phyloP scores from a whole-genome alignment of 2,888 invertebrate genomes.

The Holacanthella duospinosa region DNA sequence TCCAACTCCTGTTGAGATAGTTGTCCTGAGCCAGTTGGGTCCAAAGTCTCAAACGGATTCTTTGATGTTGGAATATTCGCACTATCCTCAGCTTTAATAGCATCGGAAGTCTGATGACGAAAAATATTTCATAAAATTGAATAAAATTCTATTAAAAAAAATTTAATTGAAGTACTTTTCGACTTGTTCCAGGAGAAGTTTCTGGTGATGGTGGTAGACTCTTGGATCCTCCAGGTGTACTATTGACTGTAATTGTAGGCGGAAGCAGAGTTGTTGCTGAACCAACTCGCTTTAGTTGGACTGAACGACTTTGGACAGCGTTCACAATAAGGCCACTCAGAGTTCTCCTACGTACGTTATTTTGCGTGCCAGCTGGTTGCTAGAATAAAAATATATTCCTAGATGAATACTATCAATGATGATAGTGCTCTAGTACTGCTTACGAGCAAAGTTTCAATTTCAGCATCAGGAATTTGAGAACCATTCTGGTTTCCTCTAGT shows the following conservation, averaged over 20 bases:
- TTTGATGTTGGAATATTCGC: background rate
- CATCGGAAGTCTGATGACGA: background rate
- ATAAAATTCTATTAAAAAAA: background rate
- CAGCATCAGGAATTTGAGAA: constrained; percentile 13
- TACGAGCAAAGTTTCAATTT: constrained; percentile 15
- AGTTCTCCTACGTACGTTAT: constrained; percentile 26
- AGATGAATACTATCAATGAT: no score
- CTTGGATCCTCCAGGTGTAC: constrained; percentile 33
- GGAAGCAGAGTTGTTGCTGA: constrained; percentile 59
- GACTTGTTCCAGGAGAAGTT: constrained; percentile 42
- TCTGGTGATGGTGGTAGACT: constrained; percentile 41
- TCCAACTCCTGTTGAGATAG: constrained; percentile 39
- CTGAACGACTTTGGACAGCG: constrained; percentile 32
- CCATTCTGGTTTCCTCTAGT: constrained; percentile 11
- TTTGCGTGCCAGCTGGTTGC: background rate
- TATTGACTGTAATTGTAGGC: constrained; percentile 41
- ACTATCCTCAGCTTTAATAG: background rate
- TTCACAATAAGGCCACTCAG: constrained; percentile 32
- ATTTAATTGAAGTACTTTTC: constrained; percentile 43
- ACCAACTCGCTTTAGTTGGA: constrained; percentile 49
- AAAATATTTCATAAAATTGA: background rate
- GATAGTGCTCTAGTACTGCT: background rate
- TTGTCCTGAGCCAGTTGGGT: constrained; percentile 22
- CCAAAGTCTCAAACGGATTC: constrained; percentile 33
- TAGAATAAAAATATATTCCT: background rate